Evolutionary conservation across 2,797 vertebrate species (phyloP).

Genomic region (Garrulus glandarius): DNA sequence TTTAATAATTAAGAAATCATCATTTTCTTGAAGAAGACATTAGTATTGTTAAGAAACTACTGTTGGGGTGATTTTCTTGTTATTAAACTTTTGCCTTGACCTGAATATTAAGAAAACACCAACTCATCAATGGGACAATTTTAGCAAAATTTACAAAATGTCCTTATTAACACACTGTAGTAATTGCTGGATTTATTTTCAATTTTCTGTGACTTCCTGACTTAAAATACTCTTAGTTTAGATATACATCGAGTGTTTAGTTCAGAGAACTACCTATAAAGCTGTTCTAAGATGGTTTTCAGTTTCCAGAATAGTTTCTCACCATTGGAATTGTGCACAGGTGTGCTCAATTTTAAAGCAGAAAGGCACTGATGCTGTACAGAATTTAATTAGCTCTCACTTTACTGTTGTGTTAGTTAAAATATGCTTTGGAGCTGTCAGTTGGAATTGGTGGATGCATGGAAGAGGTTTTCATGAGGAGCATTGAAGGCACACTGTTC

Average conservation of each 20-base stretch:
- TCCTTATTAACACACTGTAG: neutral
- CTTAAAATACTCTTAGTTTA: neutral
- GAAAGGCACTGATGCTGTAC: neutral
- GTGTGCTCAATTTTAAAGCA: neutral
- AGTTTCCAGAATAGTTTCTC: neutral
- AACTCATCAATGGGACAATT: neutral
- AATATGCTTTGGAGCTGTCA: neutral
- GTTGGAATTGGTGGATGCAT: neutral
- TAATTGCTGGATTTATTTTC: neutral
- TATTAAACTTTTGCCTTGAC: neutral
- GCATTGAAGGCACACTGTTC: fast-evolving
- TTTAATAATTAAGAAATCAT: neutral
- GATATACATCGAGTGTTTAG: neutral
- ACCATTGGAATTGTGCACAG: neutral
- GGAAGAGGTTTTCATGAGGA: neutral
- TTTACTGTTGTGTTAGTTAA: neutral
- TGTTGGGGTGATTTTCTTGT: neutral
- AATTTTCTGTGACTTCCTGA: neutral
- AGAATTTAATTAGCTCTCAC: neutral
- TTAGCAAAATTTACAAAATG: neutral
- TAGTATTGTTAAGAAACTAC: neutral
- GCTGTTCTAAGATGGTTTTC: neutral
- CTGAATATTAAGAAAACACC: neutral
- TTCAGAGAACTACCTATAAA: neutral
- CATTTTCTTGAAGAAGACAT: neutral